A percentile compares a stretch with the other conserved stretches of the same genome.
phyloP scores from a whole-genome alignment of 2,797 vertebrate genomes.

The Alauda arvensis region DNA sequence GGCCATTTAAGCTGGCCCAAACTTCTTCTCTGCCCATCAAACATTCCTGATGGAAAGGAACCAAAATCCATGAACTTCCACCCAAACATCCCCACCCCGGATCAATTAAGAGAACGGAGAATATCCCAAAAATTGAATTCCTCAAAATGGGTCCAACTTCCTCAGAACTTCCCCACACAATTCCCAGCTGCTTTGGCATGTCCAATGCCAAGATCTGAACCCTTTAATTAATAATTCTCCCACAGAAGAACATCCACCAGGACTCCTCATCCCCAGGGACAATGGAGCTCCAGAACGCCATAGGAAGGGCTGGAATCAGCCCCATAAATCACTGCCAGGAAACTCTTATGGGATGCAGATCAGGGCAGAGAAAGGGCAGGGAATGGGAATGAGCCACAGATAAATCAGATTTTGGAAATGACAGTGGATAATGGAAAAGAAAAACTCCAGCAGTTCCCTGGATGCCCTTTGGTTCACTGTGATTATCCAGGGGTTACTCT shows the following conservation, averaged over 20 bases:
- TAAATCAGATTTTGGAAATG: constrained; percentile 4
- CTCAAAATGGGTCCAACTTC: background rate
- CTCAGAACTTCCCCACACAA: background rate
- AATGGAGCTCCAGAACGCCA: background rate
- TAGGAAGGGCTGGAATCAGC: background rate
- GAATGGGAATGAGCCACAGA: constrained; percentile 8
- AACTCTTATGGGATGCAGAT: background rate
- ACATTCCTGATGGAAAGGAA: background rate
- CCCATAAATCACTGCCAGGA: constrained; percentile 10
- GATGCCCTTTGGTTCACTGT: background rate
- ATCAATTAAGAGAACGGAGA: background rate
- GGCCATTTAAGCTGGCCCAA: background rate
- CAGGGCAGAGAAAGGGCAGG: constrained; percentile 14
- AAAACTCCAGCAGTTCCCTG: constrained; percentile 12
- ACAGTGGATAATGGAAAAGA: background rate
- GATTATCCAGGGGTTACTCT: constrained; percentile 4
- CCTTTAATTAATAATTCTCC: background rate
- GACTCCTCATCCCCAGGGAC: background rate
- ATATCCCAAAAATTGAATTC: background rate
- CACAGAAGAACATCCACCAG: background rate
- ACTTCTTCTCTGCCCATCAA: background rate
- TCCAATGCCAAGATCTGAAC: background rate
- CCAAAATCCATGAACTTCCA: background rate
- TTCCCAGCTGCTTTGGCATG: background rate
- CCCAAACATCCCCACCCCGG: background rate